Conservation (phyloP, 2,888 invertebrate species). For the Alentia gelatinosa region DNA sequence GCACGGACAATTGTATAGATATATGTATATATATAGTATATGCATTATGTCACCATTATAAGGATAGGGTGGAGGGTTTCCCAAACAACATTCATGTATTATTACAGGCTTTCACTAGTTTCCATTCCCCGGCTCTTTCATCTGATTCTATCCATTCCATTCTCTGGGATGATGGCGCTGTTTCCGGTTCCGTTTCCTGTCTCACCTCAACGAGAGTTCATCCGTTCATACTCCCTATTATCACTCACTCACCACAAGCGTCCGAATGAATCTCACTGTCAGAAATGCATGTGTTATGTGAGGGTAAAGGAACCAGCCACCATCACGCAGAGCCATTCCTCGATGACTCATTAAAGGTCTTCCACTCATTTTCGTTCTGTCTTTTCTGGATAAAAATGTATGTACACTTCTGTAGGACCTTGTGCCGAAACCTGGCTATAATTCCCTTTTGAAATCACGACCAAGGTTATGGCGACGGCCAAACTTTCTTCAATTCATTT, state of each 20-base stretch:
- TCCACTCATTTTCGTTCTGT: background rate
- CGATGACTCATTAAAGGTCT: background rate
- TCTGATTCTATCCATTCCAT: conserved; percentile 22
- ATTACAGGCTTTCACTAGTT: conserved; percentile 35
- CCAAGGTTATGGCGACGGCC: background rate
- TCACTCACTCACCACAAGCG: background rate
- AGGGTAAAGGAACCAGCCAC: too few species aligned
- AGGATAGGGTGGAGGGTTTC: conserved; percentile 41
- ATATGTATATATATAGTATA: conserved; percentile 3
- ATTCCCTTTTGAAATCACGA: background rate
- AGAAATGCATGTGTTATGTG: background rate
- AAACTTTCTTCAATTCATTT: background rate
- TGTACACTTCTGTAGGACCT: background rate
- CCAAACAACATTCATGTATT: conserved; percentile 23
- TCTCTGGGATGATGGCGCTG: background rate
- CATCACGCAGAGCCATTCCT: background rate
- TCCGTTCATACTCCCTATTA: background rate
- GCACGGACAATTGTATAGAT: background rate
- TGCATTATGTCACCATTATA: background rate
- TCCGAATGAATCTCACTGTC: background rate
- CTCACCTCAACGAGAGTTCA: too few species aligned
- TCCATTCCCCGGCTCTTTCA: conserved; percentile 40
- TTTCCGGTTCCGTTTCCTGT: conserved; percentile 11
- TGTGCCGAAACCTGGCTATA: background rate
- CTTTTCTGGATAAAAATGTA: conserved; percentile 21